Evolutionary conservation across 2,797 vertebrate species (phyloP).

Genomic region (Synanceia verrucosa): DNA sequence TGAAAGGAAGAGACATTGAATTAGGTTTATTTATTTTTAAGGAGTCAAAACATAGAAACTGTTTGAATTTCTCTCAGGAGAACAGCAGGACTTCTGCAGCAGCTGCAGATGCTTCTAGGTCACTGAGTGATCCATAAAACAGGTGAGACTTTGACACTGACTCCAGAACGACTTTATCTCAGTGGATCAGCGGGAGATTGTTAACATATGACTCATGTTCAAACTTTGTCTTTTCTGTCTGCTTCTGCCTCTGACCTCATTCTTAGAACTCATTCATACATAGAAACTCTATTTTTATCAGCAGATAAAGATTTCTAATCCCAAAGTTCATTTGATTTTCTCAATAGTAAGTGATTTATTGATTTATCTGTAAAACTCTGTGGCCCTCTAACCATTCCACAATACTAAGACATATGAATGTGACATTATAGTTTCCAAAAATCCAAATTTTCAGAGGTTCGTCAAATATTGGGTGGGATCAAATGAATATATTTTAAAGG

Average conservation of each 20-base stretch:
- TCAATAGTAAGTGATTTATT: background rate
- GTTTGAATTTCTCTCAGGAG: background rate
- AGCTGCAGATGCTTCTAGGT: conserved; percentile 37
- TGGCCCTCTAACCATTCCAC: background rate
- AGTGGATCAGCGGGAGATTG: conserved; percentile 50
- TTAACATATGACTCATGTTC: conserved; percentile 51
- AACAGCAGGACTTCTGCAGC: background rate
- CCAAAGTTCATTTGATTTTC: background rate
- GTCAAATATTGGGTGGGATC: background rate
- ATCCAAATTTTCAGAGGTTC: background rate
- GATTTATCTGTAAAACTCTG: background rate
- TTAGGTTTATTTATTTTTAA: background rate
- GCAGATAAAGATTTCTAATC: background rate
- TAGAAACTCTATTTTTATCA: background rate
- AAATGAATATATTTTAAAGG: background rate
- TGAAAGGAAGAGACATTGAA: conserved; percentile 6
- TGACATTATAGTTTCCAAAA: background rate
- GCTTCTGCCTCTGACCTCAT: background rate
- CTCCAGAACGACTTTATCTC: conserved; percentile 66
- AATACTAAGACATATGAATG: background rate
- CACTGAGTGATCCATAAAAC: conserved; percentile 57
- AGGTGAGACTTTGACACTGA: conserved; percentile 70
- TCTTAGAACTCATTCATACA: conserved; percentile 5
- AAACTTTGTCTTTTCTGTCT: conserved; percentile 19
- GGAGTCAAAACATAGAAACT: background rate